These are phyloP conservation scores for Bradypus variegatus DNA, from an alignment of 2,797 vertebrate genomes.

Conservation along the genomic window DNA sequence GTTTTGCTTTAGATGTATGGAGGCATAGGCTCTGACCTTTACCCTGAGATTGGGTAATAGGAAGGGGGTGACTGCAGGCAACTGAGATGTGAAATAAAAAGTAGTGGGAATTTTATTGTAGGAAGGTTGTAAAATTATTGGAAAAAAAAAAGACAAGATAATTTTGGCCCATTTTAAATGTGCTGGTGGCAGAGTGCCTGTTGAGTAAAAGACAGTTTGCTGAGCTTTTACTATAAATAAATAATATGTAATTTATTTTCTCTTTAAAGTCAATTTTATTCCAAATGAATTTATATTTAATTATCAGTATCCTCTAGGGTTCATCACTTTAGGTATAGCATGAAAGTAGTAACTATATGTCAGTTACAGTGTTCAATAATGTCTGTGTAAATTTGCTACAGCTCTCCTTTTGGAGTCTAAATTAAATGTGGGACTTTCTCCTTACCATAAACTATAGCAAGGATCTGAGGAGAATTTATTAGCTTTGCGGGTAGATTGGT, in stretches of 20 bases:
- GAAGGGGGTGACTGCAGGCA: neutral
- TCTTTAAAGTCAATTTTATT: conserved; percentile 51
- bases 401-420: conserved; percentile 7
- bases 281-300: conserved; percentile 51
- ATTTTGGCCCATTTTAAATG: conserved; percentile 25
- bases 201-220: conserved; percentile 41
- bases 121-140: neutral
- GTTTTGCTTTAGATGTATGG: neutral
- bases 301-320: conserved; percentile 30
- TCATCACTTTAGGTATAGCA: neutral
- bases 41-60: neutral
- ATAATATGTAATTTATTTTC: conserved; percentile 47
- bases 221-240: conserved; percentile 53
- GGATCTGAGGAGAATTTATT: conserved; percentile 1
- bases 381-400: conserved; percentile 34
- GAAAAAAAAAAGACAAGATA: neutral
- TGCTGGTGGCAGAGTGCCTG: neutral
- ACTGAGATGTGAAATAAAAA: neutral
- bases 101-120: conserved; percentile 14
- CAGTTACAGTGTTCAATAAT: conserved; percentile 12
- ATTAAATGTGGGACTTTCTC: conserved; percentile 31
- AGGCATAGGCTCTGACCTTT: neutral
- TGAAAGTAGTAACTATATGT: neutral
- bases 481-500: neutral
- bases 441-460: neutral